Conservation (phyloP, 2,113 vertebrate genomes). For the Strigops habroptila region DNA sequence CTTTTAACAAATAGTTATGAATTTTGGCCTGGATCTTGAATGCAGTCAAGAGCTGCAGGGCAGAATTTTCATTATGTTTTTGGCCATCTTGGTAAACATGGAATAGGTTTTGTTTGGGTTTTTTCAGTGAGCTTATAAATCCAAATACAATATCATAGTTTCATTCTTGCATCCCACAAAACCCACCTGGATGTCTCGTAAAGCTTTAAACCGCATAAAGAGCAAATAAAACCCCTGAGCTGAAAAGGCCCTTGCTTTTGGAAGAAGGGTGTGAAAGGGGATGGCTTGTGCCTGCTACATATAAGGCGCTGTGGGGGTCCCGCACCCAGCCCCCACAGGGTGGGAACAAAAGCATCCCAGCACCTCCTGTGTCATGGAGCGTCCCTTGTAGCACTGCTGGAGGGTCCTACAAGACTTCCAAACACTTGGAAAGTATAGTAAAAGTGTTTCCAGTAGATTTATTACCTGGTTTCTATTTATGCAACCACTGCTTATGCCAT, state of each 20-base stretch:
- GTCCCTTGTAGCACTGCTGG: accelerated
- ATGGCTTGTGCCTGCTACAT: neutral
- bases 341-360: neutral
- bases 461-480: neutral
- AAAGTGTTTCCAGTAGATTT: neutral
- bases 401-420: neutral
- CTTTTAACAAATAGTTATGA: accelerated
- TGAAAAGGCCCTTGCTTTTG: neutral
- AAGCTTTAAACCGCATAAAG: neutral
- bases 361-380: neutral
- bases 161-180: neutral
- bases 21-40: neutral
- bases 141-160: neutral
- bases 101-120: no score
- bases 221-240: neutral
- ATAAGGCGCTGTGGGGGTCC: neutral
- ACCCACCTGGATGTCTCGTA: accelerated
- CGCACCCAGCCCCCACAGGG: neutral
- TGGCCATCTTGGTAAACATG: neutral
- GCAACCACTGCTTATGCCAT: no score
- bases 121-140: neutral
- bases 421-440: neutral
- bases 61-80: neutral
- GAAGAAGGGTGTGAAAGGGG: neutral
- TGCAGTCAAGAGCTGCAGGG: neutral